Evolutionary conservation across 2,797 vertebrate genomes (phyloP).

Genomic region (Loriculus beryllinus): DNA sequence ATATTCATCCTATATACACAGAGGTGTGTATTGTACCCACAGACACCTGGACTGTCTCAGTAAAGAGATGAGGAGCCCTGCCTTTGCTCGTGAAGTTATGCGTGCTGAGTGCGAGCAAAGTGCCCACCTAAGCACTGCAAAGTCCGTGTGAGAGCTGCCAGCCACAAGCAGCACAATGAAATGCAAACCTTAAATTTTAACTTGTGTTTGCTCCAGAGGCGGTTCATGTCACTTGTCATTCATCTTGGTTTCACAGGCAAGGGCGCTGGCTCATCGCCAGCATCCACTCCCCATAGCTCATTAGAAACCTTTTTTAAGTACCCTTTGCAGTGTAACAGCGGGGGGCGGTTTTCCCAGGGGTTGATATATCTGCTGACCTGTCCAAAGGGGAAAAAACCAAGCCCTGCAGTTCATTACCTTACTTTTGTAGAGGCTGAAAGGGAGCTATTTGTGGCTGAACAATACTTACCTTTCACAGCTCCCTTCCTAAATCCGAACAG

Average conservation of each 20-base stretch:
- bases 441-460: constrained; percentile 10
- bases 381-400: background rate
- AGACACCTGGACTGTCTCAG: accelerated
- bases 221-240: background rate
- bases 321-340: background rate
- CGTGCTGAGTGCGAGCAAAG: accelerated
- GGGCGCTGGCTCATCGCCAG: background rate
- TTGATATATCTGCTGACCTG: constrained; percentile 23
- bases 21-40: background rate
- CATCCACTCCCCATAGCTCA: background rate
- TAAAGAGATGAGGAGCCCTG: background rate
- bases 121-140: accelerated
- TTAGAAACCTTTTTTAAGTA: constrained; percentile 1
- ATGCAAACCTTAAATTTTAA: background rate
- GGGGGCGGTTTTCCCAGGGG: constrained; percentile 27
- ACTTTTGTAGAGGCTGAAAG: constrained; percentile 23
- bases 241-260: background rate
- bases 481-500: constrained; percentile 17
- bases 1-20: background rate
- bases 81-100: accelerated
- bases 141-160: background rate
- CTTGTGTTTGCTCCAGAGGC: background rate
- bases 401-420: constrained; percentile 38
- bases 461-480: constrained; percentile 37
- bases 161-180: accelerated